A percentile compares a stretch with the other conserved stretches of the same genome.
These are phyloP conservation scores for Recurvirostra avosetta DNA, from an alignment of 2,113 vertebrate species.

Conservation along the genomic window DNA sequence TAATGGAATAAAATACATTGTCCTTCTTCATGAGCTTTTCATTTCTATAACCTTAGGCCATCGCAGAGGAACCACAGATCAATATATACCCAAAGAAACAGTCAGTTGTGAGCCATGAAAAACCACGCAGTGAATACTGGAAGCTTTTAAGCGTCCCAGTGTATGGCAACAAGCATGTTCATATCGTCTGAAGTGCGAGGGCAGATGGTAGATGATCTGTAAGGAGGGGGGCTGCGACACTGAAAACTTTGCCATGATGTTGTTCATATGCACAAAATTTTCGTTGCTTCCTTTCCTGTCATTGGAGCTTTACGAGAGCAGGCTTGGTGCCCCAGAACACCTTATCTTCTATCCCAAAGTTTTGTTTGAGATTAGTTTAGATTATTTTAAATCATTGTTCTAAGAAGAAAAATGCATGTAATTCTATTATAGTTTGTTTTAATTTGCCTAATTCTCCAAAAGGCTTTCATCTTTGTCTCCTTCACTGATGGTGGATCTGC, in stretches of 20 bases:
- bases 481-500: not conserved
- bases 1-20: not conserved
- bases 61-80: not conserved
- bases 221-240: not conserved
- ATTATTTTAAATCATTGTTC: not conserved
- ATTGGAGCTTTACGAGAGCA: not conserved
- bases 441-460: not conserved
- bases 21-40: not conserved
- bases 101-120: not conserved
- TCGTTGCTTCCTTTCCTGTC: not conserved
- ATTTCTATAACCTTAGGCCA: not conserved
- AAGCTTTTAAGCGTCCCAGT: not conserved
- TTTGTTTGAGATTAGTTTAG: not conserved
- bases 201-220: not conserved
- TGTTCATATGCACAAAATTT: not conserved
- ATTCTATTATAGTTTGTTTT: not conserved
- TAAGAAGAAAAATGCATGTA: not conserved
- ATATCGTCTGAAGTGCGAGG: rapidly evolving
- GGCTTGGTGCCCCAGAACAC: not conserved
- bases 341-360: not conserved
- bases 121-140: not conserved
- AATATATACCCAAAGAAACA: not conserved
- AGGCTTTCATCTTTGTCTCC: not conserved
- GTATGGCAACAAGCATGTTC: not conserved
- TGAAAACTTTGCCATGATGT: not conserved